phyloP scores from a whole-genome alignment of 2,113 vertebrate genomes.

The Candoia aspera region DNA sequence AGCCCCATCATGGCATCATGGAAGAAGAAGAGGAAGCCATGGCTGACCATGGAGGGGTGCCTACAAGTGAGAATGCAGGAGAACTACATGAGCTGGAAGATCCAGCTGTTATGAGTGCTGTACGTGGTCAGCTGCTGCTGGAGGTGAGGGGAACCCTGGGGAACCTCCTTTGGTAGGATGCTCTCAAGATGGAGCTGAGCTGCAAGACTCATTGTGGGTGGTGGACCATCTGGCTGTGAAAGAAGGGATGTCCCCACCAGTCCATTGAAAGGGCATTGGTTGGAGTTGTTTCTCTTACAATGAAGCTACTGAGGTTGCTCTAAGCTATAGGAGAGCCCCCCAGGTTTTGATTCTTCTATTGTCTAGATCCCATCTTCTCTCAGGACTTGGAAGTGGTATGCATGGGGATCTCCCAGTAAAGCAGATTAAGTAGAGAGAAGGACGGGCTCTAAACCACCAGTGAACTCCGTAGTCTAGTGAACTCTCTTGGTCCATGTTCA shows the following conservation, averaged over 20 bases:
- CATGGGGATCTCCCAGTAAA: neutral
- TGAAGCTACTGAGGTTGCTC: neutral
- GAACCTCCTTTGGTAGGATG: neutral
- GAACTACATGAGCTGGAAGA: slow-evolving; percentile 75
- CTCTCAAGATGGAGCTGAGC: neutral
- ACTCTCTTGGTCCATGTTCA: neutral
- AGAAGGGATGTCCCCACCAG: neutral
- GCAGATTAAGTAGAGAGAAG: neutral
- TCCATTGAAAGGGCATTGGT: neutral
- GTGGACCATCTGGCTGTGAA: neutral
- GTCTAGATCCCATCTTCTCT: neutral
- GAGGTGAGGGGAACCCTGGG: slow-evolving; percentile 72
- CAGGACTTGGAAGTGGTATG: neutral
- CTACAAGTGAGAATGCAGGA: neutral
- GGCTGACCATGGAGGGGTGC: neutral
- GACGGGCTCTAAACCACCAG: neutral
- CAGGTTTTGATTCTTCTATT: neutral
- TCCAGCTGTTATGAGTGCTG: slow-evolving; percentile 83
- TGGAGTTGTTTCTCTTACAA: neutral
- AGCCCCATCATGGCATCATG: neutral
- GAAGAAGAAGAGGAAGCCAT: slow-evolving; percentile 27
- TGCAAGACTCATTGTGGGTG: neutral
- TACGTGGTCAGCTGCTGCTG: slow-evolving; percentile 76
- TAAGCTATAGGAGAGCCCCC: neutral
- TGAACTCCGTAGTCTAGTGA: neutral